Conservation (phyloP, 2,113 vertebrate species). For the Euleptes europaea region DNA sequence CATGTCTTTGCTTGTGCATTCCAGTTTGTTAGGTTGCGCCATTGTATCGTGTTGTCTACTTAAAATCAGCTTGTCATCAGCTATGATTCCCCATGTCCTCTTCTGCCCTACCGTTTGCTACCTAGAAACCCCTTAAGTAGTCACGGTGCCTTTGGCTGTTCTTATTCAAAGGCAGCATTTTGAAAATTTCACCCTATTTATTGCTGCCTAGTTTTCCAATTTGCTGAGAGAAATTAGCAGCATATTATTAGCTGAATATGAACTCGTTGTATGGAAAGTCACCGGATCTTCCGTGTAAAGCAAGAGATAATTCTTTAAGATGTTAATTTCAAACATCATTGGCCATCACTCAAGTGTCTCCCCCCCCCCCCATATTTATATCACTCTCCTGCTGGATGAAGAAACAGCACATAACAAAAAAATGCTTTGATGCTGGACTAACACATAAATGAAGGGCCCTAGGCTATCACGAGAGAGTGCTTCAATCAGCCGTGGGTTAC, state of each 20-base stretch:
- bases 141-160: not conserved
- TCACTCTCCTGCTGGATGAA: not conserved
- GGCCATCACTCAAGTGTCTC: not conserved
- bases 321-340: not conserved
- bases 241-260: constrained; percentile 23
- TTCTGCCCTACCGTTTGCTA: not conserved
- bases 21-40: not conserved
- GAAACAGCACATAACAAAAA: not conserved
- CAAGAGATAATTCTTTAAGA: not conserved
- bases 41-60: not conserved
- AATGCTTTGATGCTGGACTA: not conserved
- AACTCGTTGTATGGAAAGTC: not conserved
- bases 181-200: constrained; percentile 39
- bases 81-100: not conserved
- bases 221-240: constrained; percentile 26
- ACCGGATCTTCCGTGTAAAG: constrained; percentile 1
- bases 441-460: not conserved
- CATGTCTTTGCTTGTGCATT: not conserved
- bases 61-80: not conserved
- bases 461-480: not conserved
- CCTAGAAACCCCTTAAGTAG: not conserved
- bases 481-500: not conserved
- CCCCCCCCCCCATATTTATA: not conserved
- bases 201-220: constrained; percentile 53
- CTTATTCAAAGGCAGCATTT: constrained; percentile 15